These are phyloP conservation scores for Ornithorhynchus anatinus DNA, from an alignment of 2,113 vertebrate species.

Conservation along the genomic window DNA sequence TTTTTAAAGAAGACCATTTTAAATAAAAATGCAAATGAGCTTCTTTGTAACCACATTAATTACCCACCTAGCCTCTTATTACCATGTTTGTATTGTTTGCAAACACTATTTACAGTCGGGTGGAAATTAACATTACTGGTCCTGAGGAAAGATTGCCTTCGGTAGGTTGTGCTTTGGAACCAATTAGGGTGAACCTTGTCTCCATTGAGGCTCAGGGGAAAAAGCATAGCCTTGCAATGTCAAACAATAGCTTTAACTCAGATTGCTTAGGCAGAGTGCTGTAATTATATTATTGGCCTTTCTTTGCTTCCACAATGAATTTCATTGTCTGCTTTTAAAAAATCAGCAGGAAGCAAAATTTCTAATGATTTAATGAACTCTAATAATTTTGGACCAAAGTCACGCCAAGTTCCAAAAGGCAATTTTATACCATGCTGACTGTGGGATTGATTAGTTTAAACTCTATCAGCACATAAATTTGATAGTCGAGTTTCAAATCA, in stretches of 20 bases:
- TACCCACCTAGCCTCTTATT: conserved; percentile 96
- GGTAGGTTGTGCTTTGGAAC: conserved; percentile 96
- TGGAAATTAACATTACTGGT: conserved; percentile 88
- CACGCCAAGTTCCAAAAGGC: conserved; percentile 13
- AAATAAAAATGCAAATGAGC: conserved; percentile 99
- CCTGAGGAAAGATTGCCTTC: conserved; percentile 77
- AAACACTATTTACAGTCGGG: conserved; percentile 89
- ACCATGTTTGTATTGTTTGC: conserved; percentile 93
- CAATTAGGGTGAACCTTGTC: conserved; percentile 92
- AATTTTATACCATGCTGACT: conserved; percentile 8
- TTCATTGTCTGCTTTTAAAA: conserved; percentile 74
- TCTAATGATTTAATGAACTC: conserved; percentile 62
- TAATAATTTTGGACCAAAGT: conserved; percentile 47
- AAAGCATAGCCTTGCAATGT: conserved; percentile 83
- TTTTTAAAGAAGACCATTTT: conserved; percentile 89
- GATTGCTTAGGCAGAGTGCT: conserved; percentile 59
- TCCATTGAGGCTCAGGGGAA: conserved; percentile 81
- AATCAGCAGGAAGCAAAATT: conserved; percentile 58
- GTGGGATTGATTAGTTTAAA: not conserved
- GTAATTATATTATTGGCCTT: conserved; percentile 78
- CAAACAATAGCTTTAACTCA: conserved; percentile 81
- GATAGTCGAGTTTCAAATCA: not conserved
- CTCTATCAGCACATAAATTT: not conserved
- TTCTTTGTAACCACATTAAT: conserved; percentile 98
- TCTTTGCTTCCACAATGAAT: conserved; percentile 70